phyloP scores from a whole-genome alignment of 1,140 invertebrate genomes.

The Aporrectodea caliginosa region DNA sequence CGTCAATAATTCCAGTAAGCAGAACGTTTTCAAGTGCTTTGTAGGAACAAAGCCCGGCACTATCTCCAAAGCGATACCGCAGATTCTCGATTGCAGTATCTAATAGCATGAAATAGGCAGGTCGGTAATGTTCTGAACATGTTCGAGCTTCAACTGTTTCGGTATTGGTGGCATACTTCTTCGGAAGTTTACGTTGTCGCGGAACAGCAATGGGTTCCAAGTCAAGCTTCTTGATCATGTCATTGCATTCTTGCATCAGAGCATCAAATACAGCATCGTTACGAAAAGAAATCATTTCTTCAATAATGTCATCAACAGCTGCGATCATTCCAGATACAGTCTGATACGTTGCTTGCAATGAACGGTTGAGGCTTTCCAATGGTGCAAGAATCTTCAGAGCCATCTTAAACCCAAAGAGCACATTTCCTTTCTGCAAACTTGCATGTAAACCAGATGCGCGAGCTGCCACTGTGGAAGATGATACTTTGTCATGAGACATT shows the following conservation, averaged over 20 bases:
- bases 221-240: too few species aligned
- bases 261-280: background rate
- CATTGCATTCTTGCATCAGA: too few species aligned
- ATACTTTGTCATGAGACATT: background rate
- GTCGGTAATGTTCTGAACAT: background rate
- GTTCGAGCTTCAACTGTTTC: background rate
- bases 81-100: background rate
- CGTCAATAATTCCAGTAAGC: background rate
- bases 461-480: background rate
- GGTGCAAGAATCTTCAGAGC: background rate
- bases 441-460: background rate
- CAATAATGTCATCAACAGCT: background rate
- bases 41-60: background rate
- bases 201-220: background rate
- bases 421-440: background rate
- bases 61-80: background rate
- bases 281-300: background rate
- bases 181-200: background rate
- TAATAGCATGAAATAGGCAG: background rate
- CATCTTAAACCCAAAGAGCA: background rate
- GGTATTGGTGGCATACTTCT: background rate
- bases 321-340: background rate
- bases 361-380: background rate
- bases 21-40: background rate
- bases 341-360: background rate